Evolutionary conservation across 2,797 vertebrate species (phyloP).

Genomic region (Borostomias antarcticus): DNA sequence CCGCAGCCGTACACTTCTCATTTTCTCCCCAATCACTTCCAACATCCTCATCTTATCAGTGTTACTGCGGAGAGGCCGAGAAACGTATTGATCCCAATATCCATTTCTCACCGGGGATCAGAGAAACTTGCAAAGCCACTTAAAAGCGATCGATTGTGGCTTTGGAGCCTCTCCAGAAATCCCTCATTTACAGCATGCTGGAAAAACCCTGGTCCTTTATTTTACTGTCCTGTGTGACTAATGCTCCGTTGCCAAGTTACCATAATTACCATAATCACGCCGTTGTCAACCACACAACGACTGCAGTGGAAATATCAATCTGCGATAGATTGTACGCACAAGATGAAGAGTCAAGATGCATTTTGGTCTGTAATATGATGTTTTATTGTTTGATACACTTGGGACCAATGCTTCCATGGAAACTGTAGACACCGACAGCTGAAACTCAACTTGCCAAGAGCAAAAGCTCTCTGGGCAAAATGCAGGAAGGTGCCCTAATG

Average conservation of each 20-base stretch:
- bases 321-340: not conserved
- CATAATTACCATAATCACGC: not conserved
- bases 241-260: not conserved
- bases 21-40: conserved; percentile 16
- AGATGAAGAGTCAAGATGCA: too few relatives aligned
- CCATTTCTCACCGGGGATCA: conserved; percentile 68
- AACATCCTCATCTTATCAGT: conserved; percentile 45
- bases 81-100: conserved; percentile 73
- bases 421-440: too few relatives aligned
- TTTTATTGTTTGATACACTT: too few relatives aligned
- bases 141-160: conserved; percentile 74
- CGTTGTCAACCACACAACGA: not conserved
- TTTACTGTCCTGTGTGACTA: conserved; percentile 18
- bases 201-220: conserved; percentile 10
- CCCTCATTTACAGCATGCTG: conserved; percentile 58
- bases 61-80: conserved; percentile 48
- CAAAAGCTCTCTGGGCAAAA: too few relatives aligned
- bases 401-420: too few relatives aligned
- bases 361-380: too few relatives aligned
- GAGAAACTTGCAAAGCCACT: conserved; percentile 66
- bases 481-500: too few relatives aligned
- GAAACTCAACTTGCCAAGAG: too few relatives aligned
- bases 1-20: conserved; percentile 16
- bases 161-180: conserved; percentile 54
- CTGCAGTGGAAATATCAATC: not conserved